Evolutionary conservation across 2,797 vertebrate genomes (phyloP), one percentile per base, ranked within the genome.

Genomic region (Nasua narica): DNA sequence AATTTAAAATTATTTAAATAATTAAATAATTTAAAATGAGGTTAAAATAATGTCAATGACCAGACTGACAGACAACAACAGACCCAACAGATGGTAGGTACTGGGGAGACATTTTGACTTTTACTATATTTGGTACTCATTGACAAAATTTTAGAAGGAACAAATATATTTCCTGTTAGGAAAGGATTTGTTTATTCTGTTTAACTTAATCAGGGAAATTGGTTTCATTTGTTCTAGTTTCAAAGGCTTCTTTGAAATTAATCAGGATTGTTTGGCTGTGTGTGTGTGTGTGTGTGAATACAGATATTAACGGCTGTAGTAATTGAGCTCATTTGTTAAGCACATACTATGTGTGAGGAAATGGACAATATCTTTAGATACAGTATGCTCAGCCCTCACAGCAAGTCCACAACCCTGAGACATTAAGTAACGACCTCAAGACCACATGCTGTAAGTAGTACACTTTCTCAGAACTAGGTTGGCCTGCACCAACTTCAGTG

Each of bases 171-270:
- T 95, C 72, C 70, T 84, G 32, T 69, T 86, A 95, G 67, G 35
- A 91, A 79, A 89, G 7, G 58, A 81, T 81, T 86, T 89, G 35
- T 93, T 91, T 85, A 72, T 94, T 82, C 60, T 82, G 19, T 54
- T 88, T 48, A 91, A 91, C 27, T 78, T 91, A 60, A 87, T 87
- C 18, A 79, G 37, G 76, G 12, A 35, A 60, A 87, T 48, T 94
- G 60, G 58, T 40, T 93, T 85, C 48, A 70, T 43, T 93, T 76
- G 27, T 87, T 90, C 60, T 89, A 37, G 46, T 82, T 93, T 90
- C 94, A 83, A 89, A 97, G 76, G 23, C 1, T 86, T 94, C 62
- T 96, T 94, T 91, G 46, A 91, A 89, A 90, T 19, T 74, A 67
- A 54, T 52, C 52, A n/a, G 43, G 23, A 65, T 82, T 10, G 27